Conservation (phyloP, 2,888 invertebrate genomes). For the Cheilosia vernalis region DNA sequence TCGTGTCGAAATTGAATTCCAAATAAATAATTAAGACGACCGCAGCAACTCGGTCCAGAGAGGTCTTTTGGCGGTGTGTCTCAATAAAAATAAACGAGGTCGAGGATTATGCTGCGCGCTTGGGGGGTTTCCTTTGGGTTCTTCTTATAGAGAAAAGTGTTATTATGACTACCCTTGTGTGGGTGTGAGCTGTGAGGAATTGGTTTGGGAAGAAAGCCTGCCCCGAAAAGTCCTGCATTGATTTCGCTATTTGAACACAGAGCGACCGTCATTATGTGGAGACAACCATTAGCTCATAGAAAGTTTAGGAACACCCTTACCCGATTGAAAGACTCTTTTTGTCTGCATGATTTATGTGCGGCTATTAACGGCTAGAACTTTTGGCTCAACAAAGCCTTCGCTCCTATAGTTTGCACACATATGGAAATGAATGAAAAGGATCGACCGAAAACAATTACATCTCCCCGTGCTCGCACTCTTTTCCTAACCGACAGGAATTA, state of each 20-base stretch:
- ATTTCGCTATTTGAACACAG: no score
- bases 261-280: not conserved
- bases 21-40: slow-evolving; percentile 52
- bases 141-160: slow-evolving; percentile 33
- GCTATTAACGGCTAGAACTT: no score
- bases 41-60: slow-evolving; percentile 6
- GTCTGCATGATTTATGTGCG: no score
- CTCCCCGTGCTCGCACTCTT: not conserved
- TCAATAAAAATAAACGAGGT: slow-evolving; percentile 38
- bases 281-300: no score
- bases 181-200: not conserved
- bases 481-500: not conserved
- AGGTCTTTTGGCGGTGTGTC: slow-evolving; percentile 35
- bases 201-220: not conserved
- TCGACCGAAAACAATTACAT: slow-evolving; percentile 34
- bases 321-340: no score
- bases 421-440: slow-evolving; percentile 31
- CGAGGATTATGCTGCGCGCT: slow-evolving; percentile 47
- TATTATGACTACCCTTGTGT: slow-evolving; percentile 9
- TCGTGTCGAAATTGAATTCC: slow-evolving; percentile 54
- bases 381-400: no score
- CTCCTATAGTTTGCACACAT: slow-evolving; percentile 1
- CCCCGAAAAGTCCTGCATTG: not conserved
- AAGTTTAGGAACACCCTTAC: no score
- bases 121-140: slow-evolving; percentile 26